phyloP scores from a whole-genome alignment of 2,888 invertebrate species.

The Cremastinae sp. region DNA sequence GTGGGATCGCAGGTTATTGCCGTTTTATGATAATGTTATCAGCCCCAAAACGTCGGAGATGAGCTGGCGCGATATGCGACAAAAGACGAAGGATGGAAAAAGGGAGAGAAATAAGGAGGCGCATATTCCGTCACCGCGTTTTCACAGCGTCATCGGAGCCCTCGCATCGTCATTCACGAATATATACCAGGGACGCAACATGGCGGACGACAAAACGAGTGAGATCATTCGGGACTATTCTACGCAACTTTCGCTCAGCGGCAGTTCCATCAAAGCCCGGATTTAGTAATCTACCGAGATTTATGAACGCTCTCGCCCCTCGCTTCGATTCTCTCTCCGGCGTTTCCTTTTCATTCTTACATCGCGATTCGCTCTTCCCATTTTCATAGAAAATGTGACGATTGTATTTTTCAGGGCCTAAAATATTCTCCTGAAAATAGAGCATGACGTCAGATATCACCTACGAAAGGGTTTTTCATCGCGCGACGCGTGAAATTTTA shows the following conservation, averaged over 20 bases:
- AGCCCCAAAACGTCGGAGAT: conserved; percentile 78
- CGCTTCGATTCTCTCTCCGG: conserved; percentile 68
- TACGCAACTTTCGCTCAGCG: conserved; percentile 59
- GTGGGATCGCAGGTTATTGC: conserved; percentile 76
- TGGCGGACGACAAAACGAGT: conserved; percentile 35
- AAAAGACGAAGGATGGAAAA: conserved; percentile 50
- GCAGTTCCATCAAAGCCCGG: conserved; percentile 78
- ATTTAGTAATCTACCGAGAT: conserved; percentile 80
- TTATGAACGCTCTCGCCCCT: conserved; percentile 77
- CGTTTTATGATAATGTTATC: conserved; percentile 81
- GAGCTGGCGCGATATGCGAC: conserved; percentile 76
- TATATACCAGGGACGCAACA: conserved; percentile 34
- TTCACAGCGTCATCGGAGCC: conserved; percentile 25
- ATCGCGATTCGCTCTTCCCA: conserved; percentile 49
- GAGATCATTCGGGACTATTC: conserved; percentile 10
- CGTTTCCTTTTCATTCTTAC: conserved; percentile 60
- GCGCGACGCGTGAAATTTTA: conserved; percentile 31
- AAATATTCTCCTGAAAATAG: conserved; percentile 24
- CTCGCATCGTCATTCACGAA: conserved; percentile 12
- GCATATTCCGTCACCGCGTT: conserved; percentile 52
- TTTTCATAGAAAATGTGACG: conserved; percentile 20
- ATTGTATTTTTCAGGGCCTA: background rate
- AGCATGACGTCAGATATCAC: conserved; percentile 1
- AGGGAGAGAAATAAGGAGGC: conserved; percentile 50
- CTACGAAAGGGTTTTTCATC: conserved; percentile 41